These are phyloP conservation scores for Sericinus montela DNA, from an alignment of 2,888 invertebrate genomes.

Conservation along the genomic window DNA sequence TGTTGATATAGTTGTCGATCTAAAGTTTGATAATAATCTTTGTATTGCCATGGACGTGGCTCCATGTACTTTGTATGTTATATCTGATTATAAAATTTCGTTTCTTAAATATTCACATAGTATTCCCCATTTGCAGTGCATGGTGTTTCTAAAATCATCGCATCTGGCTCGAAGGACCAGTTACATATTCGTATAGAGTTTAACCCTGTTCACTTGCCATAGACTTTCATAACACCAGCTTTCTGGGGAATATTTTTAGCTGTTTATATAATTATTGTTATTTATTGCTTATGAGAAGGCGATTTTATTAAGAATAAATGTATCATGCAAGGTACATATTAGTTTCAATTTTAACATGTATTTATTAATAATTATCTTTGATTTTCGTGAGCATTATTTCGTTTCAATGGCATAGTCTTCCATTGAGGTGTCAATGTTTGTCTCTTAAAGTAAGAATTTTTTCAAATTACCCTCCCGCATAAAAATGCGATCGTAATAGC, in stretches of 20 bases:
- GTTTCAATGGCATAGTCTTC: constrained; percentile 48
- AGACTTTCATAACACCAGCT: background rate
- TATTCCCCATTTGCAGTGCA: background rate
- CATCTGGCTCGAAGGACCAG: background rate
- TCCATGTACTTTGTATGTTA: background rate
- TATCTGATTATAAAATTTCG: background rate
- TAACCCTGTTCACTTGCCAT: background rate
- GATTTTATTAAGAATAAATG: constrained; percentile 34
- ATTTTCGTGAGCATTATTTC: constrained; percentile 7
- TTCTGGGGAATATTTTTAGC: background rate
- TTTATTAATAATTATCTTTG: constrained; percentile 25
- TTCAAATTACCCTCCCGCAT: background rate
- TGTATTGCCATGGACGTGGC: background rate
- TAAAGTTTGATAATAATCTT: background rate
- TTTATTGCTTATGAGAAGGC: constrained; percentile 21
- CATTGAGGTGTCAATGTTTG: constrained; percentile 42
- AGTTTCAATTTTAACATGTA: constrained; percentile 24
- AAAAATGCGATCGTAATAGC: no score
- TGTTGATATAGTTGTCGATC: background rate
- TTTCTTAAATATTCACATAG: background rate
- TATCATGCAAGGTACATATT: constrained; percentile 24
- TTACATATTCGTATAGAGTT: background rate
- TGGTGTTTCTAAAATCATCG: background rate
- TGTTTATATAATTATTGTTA: constrained; percentile 12
- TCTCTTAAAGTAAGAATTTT: background rate